These are phyloP conservation scores for Corythaeola cristata DNA, from an alignment of 2,113 vertebrate genomes.

Conservation along the genomic window DNA sequence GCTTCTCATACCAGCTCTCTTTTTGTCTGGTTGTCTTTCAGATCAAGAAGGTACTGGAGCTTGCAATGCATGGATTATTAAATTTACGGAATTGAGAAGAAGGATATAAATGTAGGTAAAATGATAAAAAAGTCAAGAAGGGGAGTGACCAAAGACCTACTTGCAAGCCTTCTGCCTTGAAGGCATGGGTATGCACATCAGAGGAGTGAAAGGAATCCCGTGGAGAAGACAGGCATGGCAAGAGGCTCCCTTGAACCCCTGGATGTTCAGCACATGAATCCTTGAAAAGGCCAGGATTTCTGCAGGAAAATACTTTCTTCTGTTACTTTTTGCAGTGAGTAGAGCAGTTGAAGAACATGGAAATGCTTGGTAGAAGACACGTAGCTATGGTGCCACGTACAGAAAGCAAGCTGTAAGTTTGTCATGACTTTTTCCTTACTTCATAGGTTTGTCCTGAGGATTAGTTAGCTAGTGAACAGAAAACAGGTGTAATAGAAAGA, in stretches of 20 bases:
- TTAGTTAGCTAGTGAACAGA: background rate
- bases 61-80: background rate
- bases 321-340: background rate
- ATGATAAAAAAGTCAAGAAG: background rate
- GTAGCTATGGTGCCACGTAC: background rate
- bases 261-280: background rate
- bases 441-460: background rate
- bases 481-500: background rate
- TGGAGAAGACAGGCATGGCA: background rate
- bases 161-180: background rate
- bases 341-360: background rate
- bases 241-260: background rate
- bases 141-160: background rate
- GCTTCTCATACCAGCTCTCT: background rate
- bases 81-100: background rate
- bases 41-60: background rate
- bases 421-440: background rate
- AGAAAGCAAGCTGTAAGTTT: background rate
- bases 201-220: background rate
- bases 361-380: background rate
- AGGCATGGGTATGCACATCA: rapidly evolving
- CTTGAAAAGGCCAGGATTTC: background rate
- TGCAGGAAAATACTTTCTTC: background rate
- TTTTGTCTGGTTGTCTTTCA: background rate
- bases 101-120: background rate